A percentile compares a stretch with the other conserved stretches of the same genome.
These are phyloP conservation scores for Oncorhynchus tshawytscha DNA, from an alignment of 2,113 vertebrate genomes.

Conservation along the genomic window DNA sequence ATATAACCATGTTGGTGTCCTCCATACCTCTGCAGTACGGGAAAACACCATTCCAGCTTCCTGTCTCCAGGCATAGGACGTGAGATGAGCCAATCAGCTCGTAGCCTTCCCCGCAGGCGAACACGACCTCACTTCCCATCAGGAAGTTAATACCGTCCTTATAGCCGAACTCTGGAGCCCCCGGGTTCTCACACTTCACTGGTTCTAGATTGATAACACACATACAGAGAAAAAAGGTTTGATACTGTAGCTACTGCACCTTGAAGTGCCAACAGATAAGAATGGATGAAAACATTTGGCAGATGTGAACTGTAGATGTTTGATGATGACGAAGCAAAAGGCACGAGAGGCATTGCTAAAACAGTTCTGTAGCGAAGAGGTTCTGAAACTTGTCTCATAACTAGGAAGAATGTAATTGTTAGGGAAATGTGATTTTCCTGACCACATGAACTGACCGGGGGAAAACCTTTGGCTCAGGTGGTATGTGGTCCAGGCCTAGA, in stretches of 20 bases:
- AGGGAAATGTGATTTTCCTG: too few relatives aligned
- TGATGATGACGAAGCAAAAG: too few relatives aligned
- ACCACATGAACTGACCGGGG: too few relatives aligned
- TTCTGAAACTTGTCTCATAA: too few relatives aligned
- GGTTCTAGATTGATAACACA: constrained; percentile 77
- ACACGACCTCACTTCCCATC: constrained; percentile 79
- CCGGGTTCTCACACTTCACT: constrained; percentile 81
- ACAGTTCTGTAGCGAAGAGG: too few relatives aligned
- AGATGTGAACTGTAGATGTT: too few relatives aligned
- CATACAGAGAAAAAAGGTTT: constrained; percentile 11
- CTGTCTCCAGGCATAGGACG: constrained; percentile 80
- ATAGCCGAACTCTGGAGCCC: constrained; percentile 80
- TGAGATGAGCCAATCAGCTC: constrained; percentile 72
- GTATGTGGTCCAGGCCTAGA: too few relatives aligned
- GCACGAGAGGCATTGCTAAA: too few relatives aligned
- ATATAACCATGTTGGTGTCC: not conserved
- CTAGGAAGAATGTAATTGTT: too few relatives aligned
- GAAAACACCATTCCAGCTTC: constrained; percentile 75
- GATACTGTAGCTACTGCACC: not conserved
- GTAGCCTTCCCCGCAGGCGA: constrained; percentile 83
- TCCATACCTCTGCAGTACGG: constrained; percentile 86
- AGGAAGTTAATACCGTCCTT: constrained; percentile 75
- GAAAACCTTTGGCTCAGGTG: too few relatives aligned
- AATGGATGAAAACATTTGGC: too few relatives aligned
- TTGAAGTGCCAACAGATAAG: too few relatives aligned